These are phyloP conservation scores for Thamnophis sirtalis DNA, from an alignment of 2,113 vertebrate genomes.

Conservation along the genomic window DNA sequence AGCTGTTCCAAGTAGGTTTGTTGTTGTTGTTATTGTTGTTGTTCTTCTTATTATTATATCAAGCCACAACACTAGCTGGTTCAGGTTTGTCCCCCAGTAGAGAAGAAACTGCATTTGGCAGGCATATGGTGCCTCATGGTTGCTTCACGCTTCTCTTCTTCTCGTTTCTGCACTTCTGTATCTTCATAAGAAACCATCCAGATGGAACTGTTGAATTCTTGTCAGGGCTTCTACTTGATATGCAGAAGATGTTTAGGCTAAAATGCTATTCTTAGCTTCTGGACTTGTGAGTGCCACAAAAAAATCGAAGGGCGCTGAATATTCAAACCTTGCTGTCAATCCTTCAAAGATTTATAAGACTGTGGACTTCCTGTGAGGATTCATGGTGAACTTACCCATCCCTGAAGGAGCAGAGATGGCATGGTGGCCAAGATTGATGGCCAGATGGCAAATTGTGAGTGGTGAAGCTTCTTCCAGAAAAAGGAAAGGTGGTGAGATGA, in stretches of 20 bases:
- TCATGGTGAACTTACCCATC: background rate
- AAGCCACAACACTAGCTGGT: background rate
- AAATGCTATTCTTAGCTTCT: conserved; percentile 14
- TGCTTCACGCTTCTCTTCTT: background rate
- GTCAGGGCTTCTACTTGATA: background rate
- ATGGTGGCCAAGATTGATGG: background rate
- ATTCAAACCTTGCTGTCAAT: background rate
- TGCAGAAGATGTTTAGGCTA: background rate
- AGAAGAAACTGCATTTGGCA: background rate
- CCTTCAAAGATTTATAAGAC: conserved; percentile 1
- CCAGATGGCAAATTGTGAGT: background rate
- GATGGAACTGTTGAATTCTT: background rate
- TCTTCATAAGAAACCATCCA: background rate
- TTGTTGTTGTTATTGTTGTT: too few species aligned
- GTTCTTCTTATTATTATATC: background rate
- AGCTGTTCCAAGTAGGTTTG: too few species aligned
- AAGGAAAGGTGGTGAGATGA: background rate
- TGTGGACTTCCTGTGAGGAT: background rate
- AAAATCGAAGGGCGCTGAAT: conserved; percentile 18
- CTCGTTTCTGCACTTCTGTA: background rate
- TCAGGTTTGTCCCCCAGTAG: background rate
- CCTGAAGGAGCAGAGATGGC: background rate
- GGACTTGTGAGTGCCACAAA: background rate
- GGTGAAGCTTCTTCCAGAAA: background rate
- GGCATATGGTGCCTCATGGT: background rate